phyloP scores from a whole-genome alignment of 1,140 invertebrate genomes.

The Agraylea sexmaculata region DNA sequence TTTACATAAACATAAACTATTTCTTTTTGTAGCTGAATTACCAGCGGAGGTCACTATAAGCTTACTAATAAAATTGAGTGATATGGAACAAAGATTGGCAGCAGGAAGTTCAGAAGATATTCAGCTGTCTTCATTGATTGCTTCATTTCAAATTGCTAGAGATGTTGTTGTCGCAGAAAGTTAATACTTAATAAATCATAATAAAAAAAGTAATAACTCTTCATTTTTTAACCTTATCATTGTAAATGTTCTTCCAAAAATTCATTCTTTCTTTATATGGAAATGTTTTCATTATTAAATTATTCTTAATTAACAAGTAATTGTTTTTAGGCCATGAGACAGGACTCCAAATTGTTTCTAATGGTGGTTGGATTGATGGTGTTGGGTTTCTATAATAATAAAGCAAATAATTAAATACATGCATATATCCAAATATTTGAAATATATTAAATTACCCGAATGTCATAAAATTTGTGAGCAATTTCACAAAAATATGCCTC shows the following conservation, averaged over 20 bases:
- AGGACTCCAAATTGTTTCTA: conserved; percentile 4
- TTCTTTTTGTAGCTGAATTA: conserved; percentile 63
- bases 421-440: background rate
- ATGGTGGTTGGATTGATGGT: background rate
- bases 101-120: conserved; percentile 71
- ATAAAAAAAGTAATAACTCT: too few species aligned
- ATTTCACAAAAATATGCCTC: conserved; percentile 2
- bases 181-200: too few species aligned
- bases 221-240: too few species aligned
- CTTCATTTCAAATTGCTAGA: conserved; percentile 62
- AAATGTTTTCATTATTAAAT: background rate
- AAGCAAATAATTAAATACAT: background rate
- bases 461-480: conserved; percentile 10
- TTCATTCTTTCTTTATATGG: too few species aligned
- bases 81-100: conserved; percentile 68
- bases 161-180: conserved; percentile 44
- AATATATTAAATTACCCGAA: conserved; percentile 6
- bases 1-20: background rate
- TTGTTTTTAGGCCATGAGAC: background rate
- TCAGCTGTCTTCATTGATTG: conserved; percentile 70
- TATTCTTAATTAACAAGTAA: conserved; percentile 4
- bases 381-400: conserved; percentile 10
- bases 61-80: conserved; percentile 68
- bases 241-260: too few species aligned
- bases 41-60: conserved; percentile 60